Conservation (phyloP, 2,888 invertebrate species). For the Chymomyza caudatula region DNA sequence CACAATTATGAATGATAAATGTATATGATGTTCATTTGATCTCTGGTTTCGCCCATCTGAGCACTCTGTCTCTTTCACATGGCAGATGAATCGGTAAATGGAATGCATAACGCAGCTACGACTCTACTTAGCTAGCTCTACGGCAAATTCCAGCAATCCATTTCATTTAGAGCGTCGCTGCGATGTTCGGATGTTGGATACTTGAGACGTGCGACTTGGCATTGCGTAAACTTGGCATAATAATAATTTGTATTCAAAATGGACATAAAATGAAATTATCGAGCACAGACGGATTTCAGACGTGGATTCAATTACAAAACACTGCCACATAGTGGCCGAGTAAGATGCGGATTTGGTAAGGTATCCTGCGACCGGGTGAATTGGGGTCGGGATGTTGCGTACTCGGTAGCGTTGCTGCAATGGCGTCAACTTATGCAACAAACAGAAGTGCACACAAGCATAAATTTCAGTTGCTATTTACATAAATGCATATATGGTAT, state of each 20-base stretch:
- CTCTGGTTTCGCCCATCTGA: background rate
- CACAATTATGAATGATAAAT: no score
- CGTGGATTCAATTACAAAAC: slow-evolving; percentile 65
- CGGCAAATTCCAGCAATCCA: background rate
- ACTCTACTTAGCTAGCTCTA: background rate
- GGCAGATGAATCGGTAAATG: background rate
- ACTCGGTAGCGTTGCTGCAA: no score
- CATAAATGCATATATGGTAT: slow-evolving; percentile 41
- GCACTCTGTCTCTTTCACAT: background rate
- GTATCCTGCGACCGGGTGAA: background rate
- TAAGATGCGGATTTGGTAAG: background rate
- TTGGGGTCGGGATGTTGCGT: no score
- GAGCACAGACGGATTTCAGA: slow-evolving; percentile 66
- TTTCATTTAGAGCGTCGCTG: background rate
- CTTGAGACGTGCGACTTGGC: background rate
- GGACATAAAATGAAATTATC: slow-evolving; percentile 64
- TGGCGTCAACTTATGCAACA: slow-evolving; percentile 43
- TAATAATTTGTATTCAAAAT: slow-evolving; percentile 67
- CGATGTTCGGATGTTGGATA: background rate
- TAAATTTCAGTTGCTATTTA: slow-evolving; percentile 48
- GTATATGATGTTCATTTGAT: background rate
- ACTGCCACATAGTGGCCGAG: background rate
- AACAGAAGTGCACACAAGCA: slow-evolving; percentile 35
- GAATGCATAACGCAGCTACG: background rate
- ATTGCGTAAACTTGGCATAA: background rate